Evolutionary conservation across 1,140 invertebrate species (phyloP).

Genomic region (Atopsyche davidsoni): DNA sequence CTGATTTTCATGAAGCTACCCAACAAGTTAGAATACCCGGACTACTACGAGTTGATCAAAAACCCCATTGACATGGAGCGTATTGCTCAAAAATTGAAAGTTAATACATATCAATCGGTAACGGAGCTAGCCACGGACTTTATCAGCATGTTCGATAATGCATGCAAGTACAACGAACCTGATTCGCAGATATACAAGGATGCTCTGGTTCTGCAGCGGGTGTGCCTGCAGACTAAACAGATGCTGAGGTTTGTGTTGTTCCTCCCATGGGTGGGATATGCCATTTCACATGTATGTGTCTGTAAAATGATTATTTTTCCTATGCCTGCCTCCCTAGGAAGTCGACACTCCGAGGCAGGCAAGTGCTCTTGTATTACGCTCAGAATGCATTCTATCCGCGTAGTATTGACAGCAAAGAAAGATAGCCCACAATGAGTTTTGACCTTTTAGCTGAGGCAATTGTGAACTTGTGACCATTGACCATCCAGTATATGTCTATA

Average conservation of each 20-base stretch:
- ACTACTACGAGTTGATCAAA: slow-evolving; percentile 98
- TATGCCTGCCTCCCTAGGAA: too few relatives aligned
- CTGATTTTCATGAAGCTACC: slow-evolving; percentile 93
- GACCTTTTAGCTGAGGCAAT: too few relatives aligned
- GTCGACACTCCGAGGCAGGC: too few relatives aligned
- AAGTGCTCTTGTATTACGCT: too few relatives aligned
- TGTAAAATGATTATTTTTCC: too few relatives aligned
- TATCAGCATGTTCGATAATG: slow-evolving; percentile 97
- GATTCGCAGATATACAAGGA: slow-evolving; percentile 99
- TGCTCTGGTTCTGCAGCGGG: slow-evolving; percentile 84
- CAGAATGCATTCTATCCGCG: too few relatives aligned
- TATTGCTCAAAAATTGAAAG: slow-evolving; percentile 84
- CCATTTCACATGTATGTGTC: too few relatives aligned
- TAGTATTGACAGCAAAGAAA: too few relatives aligned
- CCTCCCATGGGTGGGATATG: too few relatives aligned
- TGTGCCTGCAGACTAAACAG: slow-evolving; percentile 88
- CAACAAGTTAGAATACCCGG: slow-evolving; percentile 90
- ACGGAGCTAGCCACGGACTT: slow-evolving; percentile 92
- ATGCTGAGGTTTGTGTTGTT: slow-evolving; percentile 55
- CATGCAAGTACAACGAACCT: slow-evolving; percentile 98
- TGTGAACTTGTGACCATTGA: too few relatives aligned
- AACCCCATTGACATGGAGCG: slow-evolving; percentile 96
- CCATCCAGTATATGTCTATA: too few relatives aligned
- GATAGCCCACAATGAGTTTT: too few relatives aligned
- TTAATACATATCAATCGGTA: slow-evolving; percentile 71